Evolutionary conservation across 2,888 invertebrate species (phyloP), one percentile per base, ranked within the genome.

Genomic region (Seira sanloemensis): DNA sequence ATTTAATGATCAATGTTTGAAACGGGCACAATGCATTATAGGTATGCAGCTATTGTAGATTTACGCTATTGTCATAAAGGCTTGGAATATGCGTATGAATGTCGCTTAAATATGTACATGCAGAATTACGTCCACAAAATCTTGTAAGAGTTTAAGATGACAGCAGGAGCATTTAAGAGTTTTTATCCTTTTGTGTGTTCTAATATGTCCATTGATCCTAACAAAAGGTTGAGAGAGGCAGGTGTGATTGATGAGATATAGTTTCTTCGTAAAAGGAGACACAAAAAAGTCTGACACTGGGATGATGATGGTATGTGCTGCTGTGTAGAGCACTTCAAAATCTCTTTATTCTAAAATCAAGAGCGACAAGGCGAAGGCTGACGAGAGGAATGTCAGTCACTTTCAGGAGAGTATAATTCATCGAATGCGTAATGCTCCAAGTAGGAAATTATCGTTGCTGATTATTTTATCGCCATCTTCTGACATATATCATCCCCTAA

Each of bases 331-430:
- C 75, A 65, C 58, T 66, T 37, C 46, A 62, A 54, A 46, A 73
- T 25, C 67, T 79, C 50, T 66, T 65, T 67, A 1, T 2, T 65
- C 12, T 27, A 75, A 81, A 75, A 81, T 81, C 81, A 68, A 81
- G 81, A 81, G 69, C 81, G 81, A 81, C 81, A 81, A 81, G 81
- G 81, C 81, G 76, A 81, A 81, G 81, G 81, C 54, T 81, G 76
- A 76, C 75, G 71, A 69, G 81, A 81, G 71, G 81, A 81, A 81
- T 81, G 81, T 69, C 81, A 81, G 71, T 46, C n/a, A n/a, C n/a
- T n/a, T n/a, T n/a, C n/a, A n/a, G n/a, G n/a, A n/a, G n/a, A n/a
- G n/a, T 67, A 46, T 76, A 81, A 76, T 37, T 76, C 69, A 81
- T 19, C 37, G 62, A 76, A 75, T 68, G 54, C n/a, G n/a, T n/a